These are phyloP conservation scores for Octopus bimaculoides DNA, from an alignment of 1,140 invertebrate genomes.

Conservation along the genomic window DNA sequence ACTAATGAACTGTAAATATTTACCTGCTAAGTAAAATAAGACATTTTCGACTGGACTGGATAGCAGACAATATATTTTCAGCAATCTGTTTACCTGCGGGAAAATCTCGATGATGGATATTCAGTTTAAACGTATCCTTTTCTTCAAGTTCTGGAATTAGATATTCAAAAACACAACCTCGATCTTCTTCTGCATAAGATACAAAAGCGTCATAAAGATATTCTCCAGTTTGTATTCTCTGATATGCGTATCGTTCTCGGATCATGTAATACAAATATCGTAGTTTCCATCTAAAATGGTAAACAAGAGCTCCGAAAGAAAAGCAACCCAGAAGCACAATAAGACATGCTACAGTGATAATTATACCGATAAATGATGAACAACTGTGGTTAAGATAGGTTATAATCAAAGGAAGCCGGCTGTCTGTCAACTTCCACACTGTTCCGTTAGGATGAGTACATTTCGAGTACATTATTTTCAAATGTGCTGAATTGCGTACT, in stretches of 20 bases:
- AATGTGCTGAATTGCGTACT: too few species aligned
- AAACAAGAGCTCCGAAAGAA: too few species aligned
- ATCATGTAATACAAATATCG: slow-evolving; percentile 37
- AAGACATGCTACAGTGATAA: too few species aligned
- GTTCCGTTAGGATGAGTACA: too few species aligned
- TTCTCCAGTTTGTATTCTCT: background rate
- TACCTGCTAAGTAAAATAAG: slow-evolving; percentile 63
- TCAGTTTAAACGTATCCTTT: slow-evolving; percentile 24
- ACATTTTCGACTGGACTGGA: slow-evolving; percentile 64
- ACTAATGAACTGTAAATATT: too few species aligned
- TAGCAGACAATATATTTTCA: slow-evolving; percentile 63
- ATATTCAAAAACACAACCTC: background rate
- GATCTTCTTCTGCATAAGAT: slow-evolving; percentile 22
- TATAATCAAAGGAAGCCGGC: too few species aligned
- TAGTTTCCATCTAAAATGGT: slow-evolving; percentile 18
- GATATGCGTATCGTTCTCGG: slow-evolving; percentile 18
- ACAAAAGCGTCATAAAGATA: slow-evolving; percentile 37
- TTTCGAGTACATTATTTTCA: too few species aligned
- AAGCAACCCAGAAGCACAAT: too few species aligned
- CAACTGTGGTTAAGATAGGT: too few species aligned
- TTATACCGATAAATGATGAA: too few species aligned
- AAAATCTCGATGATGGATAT: slow-evolving; percentile 43
- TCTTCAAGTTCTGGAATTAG: slow-evolving; percentile 29
- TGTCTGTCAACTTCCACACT: too few species aligned
- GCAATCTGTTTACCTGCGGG: slow-evolving; percentile 57